A percentile compares a stretch with the other conserved stretches of the same genome.
phyloP scores from a whole-genome alignment of 2,113 vertebrate genomes.

The Rhineura floridana region DNA sequence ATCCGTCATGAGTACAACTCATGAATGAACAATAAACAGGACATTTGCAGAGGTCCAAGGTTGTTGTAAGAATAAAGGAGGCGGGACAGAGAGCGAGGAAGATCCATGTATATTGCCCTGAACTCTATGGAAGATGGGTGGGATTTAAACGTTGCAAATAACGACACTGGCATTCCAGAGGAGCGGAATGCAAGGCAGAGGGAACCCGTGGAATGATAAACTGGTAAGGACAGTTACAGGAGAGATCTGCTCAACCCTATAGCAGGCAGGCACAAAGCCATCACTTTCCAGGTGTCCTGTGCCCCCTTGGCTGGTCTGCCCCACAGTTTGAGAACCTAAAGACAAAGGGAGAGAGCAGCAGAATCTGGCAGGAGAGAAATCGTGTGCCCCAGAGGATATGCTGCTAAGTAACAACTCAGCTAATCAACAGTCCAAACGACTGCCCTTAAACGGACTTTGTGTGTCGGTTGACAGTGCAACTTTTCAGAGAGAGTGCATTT shows the following conservation, averaged over 20 bases:
- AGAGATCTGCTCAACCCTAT: too few relatives aligned
- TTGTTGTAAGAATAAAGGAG: not conserved
- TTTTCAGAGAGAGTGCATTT: constrained; percentile 54
- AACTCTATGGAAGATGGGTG: not conserved
- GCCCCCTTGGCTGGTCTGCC: fast-evolving
- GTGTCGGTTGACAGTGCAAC: constrained; percentile 60
- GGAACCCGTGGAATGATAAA: not conserved
- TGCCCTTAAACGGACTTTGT: constrained; percentile 45
- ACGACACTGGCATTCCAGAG: not conserved
- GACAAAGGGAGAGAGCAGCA: fast-evolving
- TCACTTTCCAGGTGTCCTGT: not conserved
- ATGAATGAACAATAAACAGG: too few relatives aligned
- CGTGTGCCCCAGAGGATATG: not conserved
- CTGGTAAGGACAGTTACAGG: not conserved
- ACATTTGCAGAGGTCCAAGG: too few relatives aligned
- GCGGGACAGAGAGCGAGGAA: too few relatives aligned
- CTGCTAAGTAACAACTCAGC: constrained; percentile 38
- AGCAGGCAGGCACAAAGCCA: too few relatives aligned
- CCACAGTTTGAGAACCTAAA: not conserved
- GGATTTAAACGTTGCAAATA: not conserved
- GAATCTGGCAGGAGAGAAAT: constrained; percentile 2
- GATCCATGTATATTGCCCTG: not conserved
- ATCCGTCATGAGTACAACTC: too few relatives aligned
- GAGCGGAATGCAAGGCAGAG: not conserved
- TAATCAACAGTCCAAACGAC: constrained; percentile 59